Conservation (phyloP, 2,797 vertebrate genomes). For the Lithobates sylvaticus region DNA sequence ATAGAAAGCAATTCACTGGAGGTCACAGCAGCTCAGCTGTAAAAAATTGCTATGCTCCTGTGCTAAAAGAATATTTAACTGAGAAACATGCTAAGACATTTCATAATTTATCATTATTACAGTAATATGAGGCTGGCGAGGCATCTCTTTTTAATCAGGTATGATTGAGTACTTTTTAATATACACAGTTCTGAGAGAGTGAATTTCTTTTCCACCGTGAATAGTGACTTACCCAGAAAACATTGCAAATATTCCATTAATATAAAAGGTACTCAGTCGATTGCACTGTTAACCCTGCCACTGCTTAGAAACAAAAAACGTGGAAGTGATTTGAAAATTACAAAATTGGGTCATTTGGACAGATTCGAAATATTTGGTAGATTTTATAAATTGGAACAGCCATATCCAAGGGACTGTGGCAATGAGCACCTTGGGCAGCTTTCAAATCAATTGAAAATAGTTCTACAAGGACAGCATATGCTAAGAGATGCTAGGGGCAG, state of each 20-base stretch:
- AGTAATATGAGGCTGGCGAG: conserved; percentile 53
- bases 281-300: conserved; percentile 19
- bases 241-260: conserved; percentile 36
- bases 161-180: conserved; percentile 54
- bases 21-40: conserved; percentile 38
- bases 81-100: conserved; percentile 30
- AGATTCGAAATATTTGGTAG: too few species aligned
- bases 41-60: conserved; percentile 25
- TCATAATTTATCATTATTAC: conserved; percentile 57
- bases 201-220: conserved; percentile 44
- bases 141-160: conserved; percentile 57
- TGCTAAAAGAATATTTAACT: conserved; percentile 20
- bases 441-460: too few species aligned
- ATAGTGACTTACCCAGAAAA: conserved; percentile 38
- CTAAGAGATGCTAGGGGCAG: too few species aligned
- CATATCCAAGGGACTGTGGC: too few species aligned
- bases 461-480: too few species aligned
- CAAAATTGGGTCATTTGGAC: background rate
- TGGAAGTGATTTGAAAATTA: background rate
- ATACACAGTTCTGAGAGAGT: conserved; percentile 50
- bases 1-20: conserved; percentile 13
- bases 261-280: conserved; percentile 29
- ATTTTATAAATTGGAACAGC: too few species aligned
- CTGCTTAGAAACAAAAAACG: background rate
- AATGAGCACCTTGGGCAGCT: too few species aligned